phyloP scores from a whole-genome alignment of 2,888 invertebrate species.

The Tubulanus polymorphus region DNA sequence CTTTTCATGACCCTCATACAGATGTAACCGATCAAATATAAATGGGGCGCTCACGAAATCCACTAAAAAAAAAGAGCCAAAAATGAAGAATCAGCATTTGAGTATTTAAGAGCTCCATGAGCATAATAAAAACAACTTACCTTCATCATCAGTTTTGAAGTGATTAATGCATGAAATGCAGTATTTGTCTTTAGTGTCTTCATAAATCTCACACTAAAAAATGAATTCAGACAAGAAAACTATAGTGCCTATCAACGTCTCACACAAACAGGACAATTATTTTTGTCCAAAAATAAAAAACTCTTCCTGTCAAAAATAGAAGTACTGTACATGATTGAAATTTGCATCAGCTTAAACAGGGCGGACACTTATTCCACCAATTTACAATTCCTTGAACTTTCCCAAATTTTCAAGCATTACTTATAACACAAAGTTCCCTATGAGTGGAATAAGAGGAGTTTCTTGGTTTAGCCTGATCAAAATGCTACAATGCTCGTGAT shows the following conservation, averaged over 20 bases:
- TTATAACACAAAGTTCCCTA: too few species aligned
- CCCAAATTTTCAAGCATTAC: too few species aligned
- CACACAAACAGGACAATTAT: not conserved
- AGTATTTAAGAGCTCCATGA: not conserved
- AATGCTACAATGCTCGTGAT: too few species aligned
- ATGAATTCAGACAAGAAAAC: not conserved
- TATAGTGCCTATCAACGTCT: not conserved
- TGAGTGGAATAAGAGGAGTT: too few species aligned
- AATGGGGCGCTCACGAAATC: constrained; percentile 47
- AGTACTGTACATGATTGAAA: not conserved
- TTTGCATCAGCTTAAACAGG: constrained; percentile 7
- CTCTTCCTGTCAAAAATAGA: not conserved
- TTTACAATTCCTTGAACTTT: too few species aligned
- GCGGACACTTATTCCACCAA: too few species aligned
- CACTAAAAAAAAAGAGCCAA: constrained; percentile 23
- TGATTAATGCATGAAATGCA: constrained; percentile 25
- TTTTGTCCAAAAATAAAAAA: not conserved
- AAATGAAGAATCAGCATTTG: not conserved
- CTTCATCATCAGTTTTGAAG: constrained; percentile 44
- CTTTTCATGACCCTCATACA: constrained; percentile 45
- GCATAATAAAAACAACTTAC: constrained; percentile 22
- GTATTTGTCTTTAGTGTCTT: constrained; percentile 17
- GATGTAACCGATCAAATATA: constrained; percentile 33
- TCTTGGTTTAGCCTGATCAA: too few species aligned
- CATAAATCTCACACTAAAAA: constrained; percentile 32